Evolutionary conservation across 1,140 invertebrate genomes (phyloP).

Genomic region (Colletes gigas): DNA sequence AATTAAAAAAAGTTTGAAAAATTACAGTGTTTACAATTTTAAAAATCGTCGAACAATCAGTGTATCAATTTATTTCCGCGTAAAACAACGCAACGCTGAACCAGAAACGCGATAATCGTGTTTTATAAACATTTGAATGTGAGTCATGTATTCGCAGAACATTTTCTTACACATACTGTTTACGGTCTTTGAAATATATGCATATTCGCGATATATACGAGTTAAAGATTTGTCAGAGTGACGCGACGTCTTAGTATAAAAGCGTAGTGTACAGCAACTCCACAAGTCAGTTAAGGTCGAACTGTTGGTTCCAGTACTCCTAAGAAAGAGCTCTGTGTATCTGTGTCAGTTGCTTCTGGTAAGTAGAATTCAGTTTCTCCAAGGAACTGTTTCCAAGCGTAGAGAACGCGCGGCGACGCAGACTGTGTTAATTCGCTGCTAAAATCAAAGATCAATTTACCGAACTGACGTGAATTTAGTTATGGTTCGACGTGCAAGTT

Average conservation of each 20-base stretch:
- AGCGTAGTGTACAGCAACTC: conserved; percentile 25
- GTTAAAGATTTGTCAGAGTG: not conserved
- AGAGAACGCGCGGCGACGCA: not conserved
- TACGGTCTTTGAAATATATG: not conserved
- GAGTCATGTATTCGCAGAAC: conserved; percentile 8
- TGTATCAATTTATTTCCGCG: not conserved
- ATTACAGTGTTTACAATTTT: too few species aligned
- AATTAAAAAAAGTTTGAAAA: too few species aligned
- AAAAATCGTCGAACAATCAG: too few species aligned
- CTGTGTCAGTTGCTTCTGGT: conserved; percentile 12
- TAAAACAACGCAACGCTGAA: not conserved
- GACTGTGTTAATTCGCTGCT: not conserved
- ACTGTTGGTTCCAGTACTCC: conserved; percentile 23
- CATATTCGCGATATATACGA: not conserved
- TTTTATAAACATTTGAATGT: not conserved
- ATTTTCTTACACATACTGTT: conserved; percentile 1
- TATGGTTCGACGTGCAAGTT: not conserved
- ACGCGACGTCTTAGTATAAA: conserved; percentile 52
- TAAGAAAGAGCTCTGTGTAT: conserved; percentile 21
- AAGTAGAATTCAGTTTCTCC: conserved; percentile 28
- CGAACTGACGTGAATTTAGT: not conserved
- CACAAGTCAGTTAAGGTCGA: conserved; percentile 57
- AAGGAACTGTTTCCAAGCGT: not conserved
- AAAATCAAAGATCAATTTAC: not conserved
- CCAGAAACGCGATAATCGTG: not conserved